Evolutionary conservation across 1,140 invertebrate genomes (phyloP).

Genomic region (Zeugodacus cucurbitae): DNA sequence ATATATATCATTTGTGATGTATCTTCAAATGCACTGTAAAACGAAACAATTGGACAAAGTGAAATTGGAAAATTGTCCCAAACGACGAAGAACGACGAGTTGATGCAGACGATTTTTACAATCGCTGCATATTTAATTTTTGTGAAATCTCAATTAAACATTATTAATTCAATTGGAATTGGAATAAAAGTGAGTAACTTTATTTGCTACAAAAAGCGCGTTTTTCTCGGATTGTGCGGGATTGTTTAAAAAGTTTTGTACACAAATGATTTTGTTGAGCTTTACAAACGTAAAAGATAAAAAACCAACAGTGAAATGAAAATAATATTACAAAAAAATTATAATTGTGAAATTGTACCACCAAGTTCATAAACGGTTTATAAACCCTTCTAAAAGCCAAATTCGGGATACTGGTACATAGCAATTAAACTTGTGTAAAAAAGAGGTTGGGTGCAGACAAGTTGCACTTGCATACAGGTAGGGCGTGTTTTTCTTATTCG

Average conservation of each 20-base stretch:
- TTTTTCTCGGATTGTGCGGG: background rate
- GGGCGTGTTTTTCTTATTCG: constrained; percentile 7
- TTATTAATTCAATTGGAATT: background rate
- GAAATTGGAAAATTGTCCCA: constrained; percentile 24
- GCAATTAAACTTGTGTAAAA: background rate
- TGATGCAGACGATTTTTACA: background rate
- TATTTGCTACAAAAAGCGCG: background rate
- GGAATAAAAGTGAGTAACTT: background rate
- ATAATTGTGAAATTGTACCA: background rate
- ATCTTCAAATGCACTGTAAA: background rate
- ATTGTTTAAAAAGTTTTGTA: background rate
- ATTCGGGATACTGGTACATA: background rate
- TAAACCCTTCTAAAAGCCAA: background rate
- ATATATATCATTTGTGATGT: background rate
- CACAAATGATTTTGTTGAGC: background rate
- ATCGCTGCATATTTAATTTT: background rate
- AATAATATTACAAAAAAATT: background rate
- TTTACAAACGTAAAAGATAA: background rate
- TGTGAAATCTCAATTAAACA: background rate
- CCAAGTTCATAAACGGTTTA: background rate
- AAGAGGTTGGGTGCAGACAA: constrained; percentile 8
- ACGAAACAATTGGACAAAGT: constrained; percentile 3
- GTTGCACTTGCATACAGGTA: constrained; percentile 17
- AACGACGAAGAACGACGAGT: constrained; percentile 32
- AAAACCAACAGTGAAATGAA: background rate